phyloP scores from a whole-genome alignment of 2,888 invertebrate species.

The Drosophila rellima region DNA sequence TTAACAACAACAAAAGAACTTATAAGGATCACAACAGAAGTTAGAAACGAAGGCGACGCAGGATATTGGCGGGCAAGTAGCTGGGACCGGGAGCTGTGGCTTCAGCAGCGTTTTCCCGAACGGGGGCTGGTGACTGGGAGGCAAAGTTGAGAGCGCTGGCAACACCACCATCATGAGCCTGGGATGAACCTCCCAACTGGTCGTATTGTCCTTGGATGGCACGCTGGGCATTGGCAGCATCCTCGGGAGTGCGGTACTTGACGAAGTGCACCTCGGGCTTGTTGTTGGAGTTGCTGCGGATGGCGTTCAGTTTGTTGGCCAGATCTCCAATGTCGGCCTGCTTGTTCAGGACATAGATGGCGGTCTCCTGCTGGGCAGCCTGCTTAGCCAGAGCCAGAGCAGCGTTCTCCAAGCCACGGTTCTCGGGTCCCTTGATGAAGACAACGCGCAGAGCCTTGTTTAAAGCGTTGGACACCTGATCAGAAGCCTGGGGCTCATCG shows the following conservation, averaged over 20 bases:
- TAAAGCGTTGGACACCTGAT: conserved; percentile 53
- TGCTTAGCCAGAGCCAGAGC: conserved; percentile 69
- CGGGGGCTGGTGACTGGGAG: conserved; percentile 47
- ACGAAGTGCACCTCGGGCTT: conserved; percentile 77
- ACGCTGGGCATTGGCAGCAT: conserved; percentile 66
- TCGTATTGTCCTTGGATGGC: conserved; percentile 71
- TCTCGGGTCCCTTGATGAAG: conserved; percentile 79
- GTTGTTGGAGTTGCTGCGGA: conserved; percentile 65
- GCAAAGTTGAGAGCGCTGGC: conserved; percentile 73
- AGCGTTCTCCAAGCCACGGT: conserved; percentile 68
- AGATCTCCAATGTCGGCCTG: conserved; percentile 71
- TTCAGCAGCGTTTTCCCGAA: conserved; percentile 15
- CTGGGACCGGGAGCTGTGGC: conserved; percentile 58
- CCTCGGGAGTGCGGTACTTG: conserved; percentile 73
- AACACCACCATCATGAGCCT: conserved; percentile 70
- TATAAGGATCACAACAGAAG: conserved; percentile 12
- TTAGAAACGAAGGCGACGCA: conserved; percentile 65
- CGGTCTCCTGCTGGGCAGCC: conserved; percentile 70
- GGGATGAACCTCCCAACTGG: conserved; percentile 66
- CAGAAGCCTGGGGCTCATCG: conserved; percentile 59
- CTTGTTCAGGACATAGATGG: conserved; percentile 81
- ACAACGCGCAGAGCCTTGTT: conserved; percentile 81
- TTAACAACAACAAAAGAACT: conserved; percentile 40
- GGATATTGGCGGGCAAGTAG: conserved; percentile 73
- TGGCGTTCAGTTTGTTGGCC: conserved; percentile 62